Conservation (phyloP, 2,888 invertebrate genomes). For the Megalurothrips usitatus region DNA sequence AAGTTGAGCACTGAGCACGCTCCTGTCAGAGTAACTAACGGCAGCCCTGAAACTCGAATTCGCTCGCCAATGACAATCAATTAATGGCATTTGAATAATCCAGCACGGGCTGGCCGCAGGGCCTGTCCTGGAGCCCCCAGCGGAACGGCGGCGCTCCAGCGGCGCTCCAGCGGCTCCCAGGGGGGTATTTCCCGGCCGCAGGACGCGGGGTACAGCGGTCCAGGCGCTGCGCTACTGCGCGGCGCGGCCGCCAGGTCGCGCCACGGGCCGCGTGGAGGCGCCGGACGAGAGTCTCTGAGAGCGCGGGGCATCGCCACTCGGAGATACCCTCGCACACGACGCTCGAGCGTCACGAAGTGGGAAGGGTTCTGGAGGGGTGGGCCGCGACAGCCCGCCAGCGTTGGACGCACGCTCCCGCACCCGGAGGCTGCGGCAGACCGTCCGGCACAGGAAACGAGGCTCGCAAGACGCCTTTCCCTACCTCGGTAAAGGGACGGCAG, state of each 20-base stretch:
- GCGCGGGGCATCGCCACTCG: background rate
- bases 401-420: no score
- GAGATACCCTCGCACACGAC: no score
- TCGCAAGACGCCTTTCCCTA: no score
- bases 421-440: no score
- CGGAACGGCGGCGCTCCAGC: no score
- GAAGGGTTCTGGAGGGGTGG: no score
- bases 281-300: background rate
- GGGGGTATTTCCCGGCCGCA: background rate
- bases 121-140: background rate
- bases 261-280: background rate
- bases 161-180: no score
- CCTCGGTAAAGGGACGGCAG: no score
- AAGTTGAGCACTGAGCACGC: constrained; percentile 3
- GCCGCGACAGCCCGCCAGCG: no score
- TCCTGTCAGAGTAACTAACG: background rate
- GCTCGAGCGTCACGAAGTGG: no score
- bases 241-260: background rate
- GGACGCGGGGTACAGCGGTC: background rate
- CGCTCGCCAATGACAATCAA: constrained; percentile 27
- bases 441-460: no score
- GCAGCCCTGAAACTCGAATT: background rate
- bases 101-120: background rate
- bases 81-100: constrained; percentile 27
- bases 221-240: background rate